Evolutionary conservation across 1,140 invertebrate species (phyloP).

Genomic region (Ips typographus): DNA sequence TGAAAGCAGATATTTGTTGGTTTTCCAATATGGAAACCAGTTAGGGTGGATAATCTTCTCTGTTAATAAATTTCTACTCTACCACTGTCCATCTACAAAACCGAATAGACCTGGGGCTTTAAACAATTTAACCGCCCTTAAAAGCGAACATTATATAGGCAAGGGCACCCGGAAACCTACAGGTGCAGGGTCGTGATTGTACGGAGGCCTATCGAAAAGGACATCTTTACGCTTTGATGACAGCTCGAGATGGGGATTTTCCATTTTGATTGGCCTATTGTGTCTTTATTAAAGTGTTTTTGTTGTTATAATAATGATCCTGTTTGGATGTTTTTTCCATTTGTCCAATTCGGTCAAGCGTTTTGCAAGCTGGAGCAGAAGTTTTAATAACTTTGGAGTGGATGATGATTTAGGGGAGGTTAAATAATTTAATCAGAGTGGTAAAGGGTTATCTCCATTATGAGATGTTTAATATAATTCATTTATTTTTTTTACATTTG

Average conservation of each 20-base stretch:
- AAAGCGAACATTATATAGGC: neutral
- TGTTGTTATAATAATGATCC: conserved; percentile 29
- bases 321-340: conserved; percentile 5
- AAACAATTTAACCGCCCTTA: conserved; percentile 13
- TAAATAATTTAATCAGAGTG: too few species aligned
- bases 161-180: conserved; percentile 37
- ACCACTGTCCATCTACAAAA: neutral
- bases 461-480: too few species aligned
- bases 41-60: too few species aligned
- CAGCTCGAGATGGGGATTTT: conserved; percentile 36
- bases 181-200: conserved; percentile 35
- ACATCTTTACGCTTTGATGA: conserved; percentile 43
- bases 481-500: too few species aligned
- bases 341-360: neutral
- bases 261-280: conserved; percentile 35
- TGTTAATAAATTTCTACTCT: neutral
- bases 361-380: neutral
- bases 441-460: too few species aligned
- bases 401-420: too few species aligned
- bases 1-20: too few species aligned
- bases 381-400: conserved; percentile 4
- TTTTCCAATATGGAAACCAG: too few species aligned
- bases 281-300: conserved; percentile 35
- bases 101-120: neutral
- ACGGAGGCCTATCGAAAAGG: conserved; percentile 32